Evolutionary conservation across 2,113 vertebrate genomes (phyloP).

Genomic region (Lepus americanus): DNA sequence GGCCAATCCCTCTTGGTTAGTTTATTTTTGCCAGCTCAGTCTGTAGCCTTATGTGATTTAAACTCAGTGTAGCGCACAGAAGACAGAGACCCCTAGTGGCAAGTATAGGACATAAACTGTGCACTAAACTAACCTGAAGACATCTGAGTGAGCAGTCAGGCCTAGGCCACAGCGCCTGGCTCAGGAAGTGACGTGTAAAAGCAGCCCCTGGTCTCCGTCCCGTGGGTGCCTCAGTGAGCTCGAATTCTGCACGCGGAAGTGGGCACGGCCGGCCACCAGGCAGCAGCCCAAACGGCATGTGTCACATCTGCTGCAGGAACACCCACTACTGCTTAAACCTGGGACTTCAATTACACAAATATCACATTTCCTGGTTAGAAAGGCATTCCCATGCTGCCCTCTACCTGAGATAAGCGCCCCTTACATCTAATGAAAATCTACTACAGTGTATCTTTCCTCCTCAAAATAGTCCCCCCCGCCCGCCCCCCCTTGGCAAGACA

Average conservation of each 20-base stretch:
- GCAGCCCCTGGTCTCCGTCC: not conserved
- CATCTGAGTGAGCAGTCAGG: not conserved
- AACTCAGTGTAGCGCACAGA: not conserved
- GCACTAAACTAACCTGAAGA: not conserved
- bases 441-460: not conserved
- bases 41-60: not conserved
- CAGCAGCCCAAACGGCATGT: accelerated
- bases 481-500: not conserved
- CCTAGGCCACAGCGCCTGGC: accelerated
- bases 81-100: constrained; percentile 66
- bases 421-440: constrained; percentile 19
- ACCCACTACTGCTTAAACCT: not conserved
- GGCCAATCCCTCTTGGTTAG: too few relatives aligned
- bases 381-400: not conserved
- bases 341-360: not conserved
- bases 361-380: not conserved
- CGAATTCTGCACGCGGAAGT: not conserved
- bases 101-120: not conserved
- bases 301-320: not conserved
- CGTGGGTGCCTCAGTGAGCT: not conserved
- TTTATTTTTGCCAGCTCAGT: not conserved
- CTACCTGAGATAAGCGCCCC: not conserved
- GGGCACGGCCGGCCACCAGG: not conserved
- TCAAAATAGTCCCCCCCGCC: not conserved
- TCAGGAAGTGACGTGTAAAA: not conserved